Conservation (phyloP, 2,113 vertebrate species). For the Nannobrachium achirus region DNA sequence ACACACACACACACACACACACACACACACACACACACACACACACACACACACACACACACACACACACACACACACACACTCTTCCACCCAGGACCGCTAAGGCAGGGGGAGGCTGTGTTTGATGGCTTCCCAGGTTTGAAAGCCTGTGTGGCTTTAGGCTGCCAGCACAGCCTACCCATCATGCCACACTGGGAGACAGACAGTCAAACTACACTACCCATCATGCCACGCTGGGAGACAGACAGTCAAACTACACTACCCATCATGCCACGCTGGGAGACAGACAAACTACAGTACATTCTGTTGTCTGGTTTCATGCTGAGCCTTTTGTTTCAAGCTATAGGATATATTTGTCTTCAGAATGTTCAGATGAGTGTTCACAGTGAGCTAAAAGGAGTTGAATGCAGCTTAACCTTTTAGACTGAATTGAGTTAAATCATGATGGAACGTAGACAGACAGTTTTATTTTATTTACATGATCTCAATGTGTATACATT, state of each 20-base stretch:
- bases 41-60: conserved; percentile 1
- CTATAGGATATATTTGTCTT: conserved; percentile 17
- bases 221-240: neutral
- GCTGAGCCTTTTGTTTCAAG: conserved; percentile 45
- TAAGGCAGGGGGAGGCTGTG: conserved; percentile 20
- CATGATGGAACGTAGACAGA: neutral
- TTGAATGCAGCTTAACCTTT: conserved; percentile 1
- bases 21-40: conserved; percentile 3
- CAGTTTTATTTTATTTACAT: too few relatives aligned
- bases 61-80: conserved; percentile 14
- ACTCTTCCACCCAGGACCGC: conserved; percentile 10
- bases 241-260: neutral
- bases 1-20: conserved; percentile 9
- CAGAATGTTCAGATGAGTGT: conserved; percentile 17
- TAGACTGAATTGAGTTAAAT: neutral
- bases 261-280: neutral
- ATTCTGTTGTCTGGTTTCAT: conserved; percentile 20
- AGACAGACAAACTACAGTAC: neutral
- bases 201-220: neutral
- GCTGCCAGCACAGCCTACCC: conserved; percentile 22
- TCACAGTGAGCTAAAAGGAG: conserved; percentile 28
- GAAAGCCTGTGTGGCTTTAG: conserved; percentile 30
- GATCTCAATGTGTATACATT: too few relatives aligned
- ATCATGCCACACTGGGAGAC: neutral
- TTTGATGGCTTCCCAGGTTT: conserved; percentile 46